Conservation (phyloP, 1,140 invertebrate species). For the Microvelia longipes region DNA sequence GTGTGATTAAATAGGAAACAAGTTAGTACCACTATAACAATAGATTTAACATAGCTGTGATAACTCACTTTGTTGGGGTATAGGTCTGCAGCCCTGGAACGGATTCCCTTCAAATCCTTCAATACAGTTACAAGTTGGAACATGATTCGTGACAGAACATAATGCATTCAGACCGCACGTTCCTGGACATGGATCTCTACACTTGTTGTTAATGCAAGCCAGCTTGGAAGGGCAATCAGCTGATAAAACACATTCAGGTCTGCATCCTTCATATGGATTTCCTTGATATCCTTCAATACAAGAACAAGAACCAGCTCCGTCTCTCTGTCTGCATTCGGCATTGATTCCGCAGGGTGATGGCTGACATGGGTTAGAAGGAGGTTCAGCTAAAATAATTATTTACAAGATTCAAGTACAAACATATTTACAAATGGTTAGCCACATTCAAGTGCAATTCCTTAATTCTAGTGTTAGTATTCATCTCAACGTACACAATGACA, state of each 20-base stretch:
- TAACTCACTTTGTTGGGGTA: conserved; percentile 1
- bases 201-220: conserved; percentile 51
- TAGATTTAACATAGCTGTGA: conserved; percentile 13
- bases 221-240: conserved; percentile 51
- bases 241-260: conserved; percentile 54
- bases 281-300: conserved; percentile 55
- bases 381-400: background rate
- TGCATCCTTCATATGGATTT: conserved; percentile 57
- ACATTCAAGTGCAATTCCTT: too few relatives aligned
- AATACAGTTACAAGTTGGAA: conserved; percentile 51
- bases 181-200: conserved; percentile 54
- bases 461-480: too few relatives aligned
- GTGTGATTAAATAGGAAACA: background rate
- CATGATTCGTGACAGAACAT: conserved; percentile 55
- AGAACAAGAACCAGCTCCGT: conserved; percentile 47
- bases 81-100: conserved; percentile 27
- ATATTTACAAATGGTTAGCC: too few relatives aligned
- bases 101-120: conserved; percentile 53
- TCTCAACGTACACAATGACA: too few relatives aligned
- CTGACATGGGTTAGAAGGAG: conserved; percentile 41
- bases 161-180: conserved; percentile 54
- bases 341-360: conserved; percentile 58
- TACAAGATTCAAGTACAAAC: too few relatives aligned
- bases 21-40: background rate
- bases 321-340: conserved; percentile 49